A percentile compares a stretch with the other conserved stretches of the same genome.
Conservation (phyloP, 2,113 vertebrate species). For the Callospermophilus lateralis region DNA sequence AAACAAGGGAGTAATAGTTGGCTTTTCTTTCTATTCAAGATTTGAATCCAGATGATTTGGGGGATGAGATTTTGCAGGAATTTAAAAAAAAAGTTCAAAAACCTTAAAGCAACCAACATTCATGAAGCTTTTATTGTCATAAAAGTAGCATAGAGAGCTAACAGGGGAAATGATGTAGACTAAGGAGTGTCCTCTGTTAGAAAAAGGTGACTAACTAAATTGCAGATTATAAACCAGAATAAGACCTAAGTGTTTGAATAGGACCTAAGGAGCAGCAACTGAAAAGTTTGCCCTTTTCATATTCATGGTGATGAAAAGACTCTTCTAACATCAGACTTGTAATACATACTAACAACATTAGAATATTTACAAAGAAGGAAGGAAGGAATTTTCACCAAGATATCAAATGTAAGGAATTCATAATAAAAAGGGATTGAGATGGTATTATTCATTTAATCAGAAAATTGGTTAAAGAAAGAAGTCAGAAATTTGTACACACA, state of each 20-base stretch:
- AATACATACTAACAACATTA: neutral
- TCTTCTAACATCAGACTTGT: neutral
- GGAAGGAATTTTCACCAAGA: neutral
- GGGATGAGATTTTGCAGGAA: neutral
- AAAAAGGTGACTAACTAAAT: constrained; percentile 1
- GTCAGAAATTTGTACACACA: constrained; percentile 10
- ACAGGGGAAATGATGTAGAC: neutral
- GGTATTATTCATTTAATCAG: neutral
- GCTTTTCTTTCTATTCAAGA: constrained; percentile 18
- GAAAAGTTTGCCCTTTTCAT: neutral
- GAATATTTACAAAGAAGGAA: neutral
- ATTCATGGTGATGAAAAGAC: neutral
- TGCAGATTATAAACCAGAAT: neutral
- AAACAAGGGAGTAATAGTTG: neutral
- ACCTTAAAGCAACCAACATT: neutral
- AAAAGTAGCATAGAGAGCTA: neutral
- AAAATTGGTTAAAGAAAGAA: neutral
- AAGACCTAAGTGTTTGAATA: neutral
- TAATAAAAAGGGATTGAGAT: neutral
- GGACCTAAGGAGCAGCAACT: neutral
- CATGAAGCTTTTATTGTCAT: constrained; percentile 1
- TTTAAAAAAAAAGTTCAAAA: neutral
- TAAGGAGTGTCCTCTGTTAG: neutral
- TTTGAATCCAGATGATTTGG: constrained; percentile 10
- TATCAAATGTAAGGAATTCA: neutral